Evolutionary conservation across 2,888 invertebrate species (phyloP).

Genomic region (Pelosia muscerda): DNA sequence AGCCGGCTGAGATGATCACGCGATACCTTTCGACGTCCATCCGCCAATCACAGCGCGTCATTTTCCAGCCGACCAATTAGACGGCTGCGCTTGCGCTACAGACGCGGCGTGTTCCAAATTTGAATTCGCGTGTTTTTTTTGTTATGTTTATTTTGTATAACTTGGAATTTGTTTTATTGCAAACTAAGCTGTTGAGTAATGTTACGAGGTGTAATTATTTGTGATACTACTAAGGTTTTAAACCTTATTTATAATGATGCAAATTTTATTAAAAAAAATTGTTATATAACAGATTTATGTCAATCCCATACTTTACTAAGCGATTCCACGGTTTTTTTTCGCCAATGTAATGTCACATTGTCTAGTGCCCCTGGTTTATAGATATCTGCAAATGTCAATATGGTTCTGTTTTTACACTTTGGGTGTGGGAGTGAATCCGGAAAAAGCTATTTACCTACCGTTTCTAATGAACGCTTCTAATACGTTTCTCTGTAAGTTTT

Average conservation of each 20-base stretch:
- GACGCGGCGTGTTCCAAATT: constrained; percentile 32
- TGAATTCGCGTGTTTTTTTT: constrained; percentile 16
- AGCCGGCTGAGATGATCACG: constrained; percentile 30
- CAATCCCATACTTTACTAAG: too few species aligned
- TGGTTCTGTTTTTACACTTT: too few species aligned
- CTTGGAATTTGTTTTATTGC: neutral
- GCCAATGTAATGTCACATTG: too few species aligned
- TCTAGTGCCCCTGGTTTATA: too few species aligned
- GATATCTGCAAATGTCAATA: too few species aligned
- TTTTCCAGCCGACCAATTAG: constrained; percentile 30
- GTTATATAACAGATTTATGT: too few species aligned
- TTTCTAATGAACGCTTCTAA: neutral
- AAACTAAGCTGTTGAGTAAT: neutral
- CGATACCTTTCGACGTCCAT: constrained; percentile 40
- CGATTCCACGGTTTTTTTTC: too few species aligned
- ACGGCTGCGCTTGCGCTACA: constrained; percentile 6
- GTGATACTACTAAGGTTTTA: neutral
- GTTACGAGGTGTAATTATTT: neutral
- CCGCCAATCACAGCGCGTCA: constrained; percentile 39
- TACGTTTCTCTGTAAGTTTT: neutral
- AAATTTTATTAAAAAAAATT: too few species aligned
- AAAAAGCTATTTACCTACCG: too few species aligned
- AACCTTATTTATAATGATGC: too few species aligned
- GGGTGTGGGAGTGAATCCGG: too few species aligned
- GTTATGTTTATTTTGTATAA: neutral